Percentiles rank a stretch among this genome's conserved stretches.
These are phyloP conservation scores for Girardinus metallicus DNA, from an alignment of 2,797 vertebrate genomes.

Conservation along the genomic window DNA sequence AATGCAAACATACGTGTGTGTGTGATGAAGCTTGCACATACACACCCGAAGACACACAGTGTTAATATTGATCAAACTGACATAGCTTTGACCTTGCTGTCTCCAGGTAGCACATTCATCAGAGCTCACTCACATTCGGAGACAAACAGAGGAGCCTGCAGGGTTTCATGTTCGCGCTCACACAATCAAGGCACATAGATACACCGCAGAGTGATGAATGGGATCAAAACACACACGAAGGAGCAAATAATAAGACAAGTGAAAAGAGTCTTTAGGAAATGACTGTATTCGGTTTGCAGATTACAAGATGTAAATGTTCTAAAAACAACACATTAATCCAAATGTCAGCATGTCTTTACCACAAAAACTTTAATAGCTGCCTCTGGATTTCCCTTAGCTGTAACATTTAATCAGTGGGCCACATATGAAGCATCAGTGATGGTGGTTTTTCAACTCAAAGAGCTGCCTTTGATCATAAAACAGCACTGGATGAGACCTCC, in stretches of 20 bases:
- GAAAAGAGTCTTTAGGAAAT: constrained; percentile 2
- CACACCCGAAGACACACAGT: constrained; percentile 33
- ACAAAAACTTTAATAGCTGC: not conserved
- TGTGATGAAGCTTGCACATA: constrained; percentile 2
- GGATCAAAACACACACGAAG: not conserved
- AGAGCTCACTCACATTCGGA: constrained; percentile 44
- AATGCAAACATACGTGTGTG: constrained; percentile 53
- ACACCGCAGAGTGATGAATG: not conserved
- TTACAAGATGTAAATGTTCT: constrained; percentile 3
- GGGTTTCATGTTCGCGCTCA: constrained; percentile 19
- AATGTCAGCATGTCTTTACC: not conserved
- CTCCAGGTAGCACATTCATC: constrained; percentile 53
- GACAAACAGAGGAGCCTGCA: constrained; percentile 44
- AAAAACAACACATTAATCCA: constrained; percentile 4
- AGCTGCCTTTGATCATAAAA: not conserved
- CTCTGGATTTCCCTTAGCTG: not conserved
- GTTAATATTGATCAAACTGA: constrained; percentile 73
- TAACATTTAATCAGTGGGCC: constrained; percentile 3
- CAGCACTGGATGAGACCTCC: not conserved
- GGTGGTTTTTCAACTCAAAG: not conserved
- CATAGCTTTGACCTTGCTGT: constrained; percentile 67
- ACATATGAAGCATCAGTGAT: not conserved
- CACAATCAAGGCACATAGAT: not conserved
- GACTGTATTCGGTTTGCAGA: not conserved
- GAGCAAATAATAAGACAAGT: constrained; percentile 3